phyloP scores from a whole-genome alignment of 2,888 invertebrate species.

The Zhuqinia jingwanae region DNA sequence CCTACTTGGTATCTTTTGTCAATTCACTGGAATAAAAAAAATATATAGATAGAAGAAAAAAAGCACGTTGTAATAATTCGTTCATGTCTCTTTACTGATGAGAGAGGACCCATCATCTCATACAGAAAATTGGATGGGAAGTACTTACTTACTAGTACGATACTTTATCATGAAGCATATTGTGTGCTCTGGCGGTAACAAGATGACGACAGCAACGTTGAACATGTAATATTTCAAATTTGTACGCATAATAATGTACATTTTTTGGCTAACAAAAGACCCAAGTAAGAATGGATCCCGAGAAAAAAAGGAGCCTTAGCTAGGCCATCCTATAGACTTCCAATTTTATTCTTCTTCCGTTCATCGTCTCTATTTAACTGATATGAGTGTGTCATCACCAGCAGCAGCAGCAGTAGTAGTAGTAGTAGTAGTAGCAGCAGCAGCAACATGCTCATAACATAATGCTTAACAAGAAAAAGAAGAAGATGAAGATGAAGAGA shows the following conservation, averaged over 20 bases:
- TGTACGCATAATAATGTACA: slow-evolving; percentile 30
- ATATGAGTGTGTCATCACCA: slow-evolving; percentile 61
- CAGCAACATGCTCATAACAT: slow-evolving; percentile 43
- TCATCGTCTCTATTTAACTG: slow-evolving; percentile 10
- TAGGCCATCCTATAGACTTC: no score
- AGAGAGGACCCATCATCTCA: neutral
- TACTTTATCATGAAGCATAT: slow-evolving; percentile 1
- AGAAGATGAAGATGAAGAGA: neutral
- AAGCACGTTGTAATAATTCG: neutral
- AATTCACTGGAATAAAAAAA: no score
- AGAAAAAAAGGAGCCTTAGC: slow-evolving; percentile 18
- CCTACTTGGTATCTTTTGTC: no score
- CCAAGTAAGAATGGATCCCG: slow-evolving; percentile 15
- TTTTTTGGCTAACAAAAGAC: slow-evolving; percentile 13
- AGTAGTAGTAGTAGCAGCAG: slow-evolving; percentile 39
- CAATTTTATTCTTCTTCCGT: slow-evolving; percentile 5
- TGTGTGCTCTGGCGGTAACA: neutral
- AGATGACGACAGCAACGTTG: neutral
- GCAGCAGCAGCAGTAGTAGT: slow-evolving; percentile 36
- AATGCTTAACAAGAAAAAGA: slow-evolving; percentile 18
- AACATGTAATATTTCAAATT: slow-evolving; percentile 28
- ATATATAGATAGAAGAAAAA: no score
- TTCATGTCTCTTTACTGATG: neutral
- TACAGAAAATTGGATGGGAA: neutral
- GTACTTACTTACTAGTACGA: neutral